Conservation (phyloP, 2,888 invertebrate genomes). For the Lottia gigantea region DNA sequence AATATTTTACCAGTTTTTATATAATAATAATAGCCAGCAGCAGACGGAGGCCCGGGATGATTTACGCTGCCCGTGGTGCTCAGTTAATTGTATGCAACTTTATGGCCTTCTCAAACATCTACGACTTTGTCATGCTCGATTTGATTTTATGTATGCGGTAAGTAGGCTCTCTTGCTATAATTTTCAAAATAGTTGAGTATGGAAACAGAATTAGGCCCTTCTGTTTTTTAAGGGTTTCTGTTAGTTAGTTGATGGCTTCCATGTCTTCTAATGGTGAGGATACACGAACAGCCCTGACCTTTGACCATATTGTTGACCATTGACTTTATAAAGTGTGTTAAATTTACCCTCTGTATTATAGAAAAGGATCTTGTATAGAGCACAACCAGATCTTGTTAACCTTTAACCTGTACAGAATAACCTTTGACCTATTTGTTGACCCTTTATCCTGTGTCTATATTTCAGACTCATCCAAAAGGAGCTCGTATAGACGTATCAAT, state of each 20-base stretch:
- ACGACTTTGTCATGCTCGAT: conserved; percentile 91
- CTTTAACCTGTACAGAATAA: background rate
- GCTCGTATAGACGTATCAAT: conserved; percentile 94
- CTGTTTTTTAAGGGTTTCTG: too few relatives aligned
- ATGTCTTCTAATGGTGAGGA: too few relatives aligned
- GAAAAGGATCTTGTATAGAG: too few relatives aligned
- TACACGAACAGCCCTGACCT: too few relatives aligned
- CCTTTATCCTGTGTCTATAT: conserved; percentile 5
- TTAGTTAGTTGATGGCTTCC: too few relatives aligned
- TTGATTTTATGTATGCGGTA: conserved; percentile 90
- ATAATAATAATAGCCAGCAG: conserved; percentile 93
- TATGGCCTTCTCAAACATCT: conserved; percentile 93
- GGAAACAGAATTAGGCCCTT: too few relatives aligned
- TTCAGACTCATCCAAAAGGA: conserved; percentile 70
- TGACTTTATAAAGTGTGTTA: too few relatives aligned
- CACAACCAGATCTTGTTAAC: background rate
- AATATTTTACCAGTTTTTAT: conserved; percentile 95
- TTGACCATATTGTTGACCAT: too few relatives aligned
- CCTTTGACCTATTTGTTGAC: background rate
- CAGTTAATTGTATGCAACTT: conserved; percentile 85
- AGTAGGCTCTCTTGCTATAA: too few relatives aligned
- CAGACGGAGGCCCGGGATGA: conserved; percentile 95
- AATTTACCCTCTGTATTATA: too few relatives aligned
- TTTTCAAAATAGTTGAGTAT: too few relatives aligned
- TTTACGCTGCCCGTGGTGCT: conserved; percentile 96